Evolutionary conservation across 2,888 invertebrate species (phyloP).

Genomic region (Vannuccia rotundouncinata): DNA sequence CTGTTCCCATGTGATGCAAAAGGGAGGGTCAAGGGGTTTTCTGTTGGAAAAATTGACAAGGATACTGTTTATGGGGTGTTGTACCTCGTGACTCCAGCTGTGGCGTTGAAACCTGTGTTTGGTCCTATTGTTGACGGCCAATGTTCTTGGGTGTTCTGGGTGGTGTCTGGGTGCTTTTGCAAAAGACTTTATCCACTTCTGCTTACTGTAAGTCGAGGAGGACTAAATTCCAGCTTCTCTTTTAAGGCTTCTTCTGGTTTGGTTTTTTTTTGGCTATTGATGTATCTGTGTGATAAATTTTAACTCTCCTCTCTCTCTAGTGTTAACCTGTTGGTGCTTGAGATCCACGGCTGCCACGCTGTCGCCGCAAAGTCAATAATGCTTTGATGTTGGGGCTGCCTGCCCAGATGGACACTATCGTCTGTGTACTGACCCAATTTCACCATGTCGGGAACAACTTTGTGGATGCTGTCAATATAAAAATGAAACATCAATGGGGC

Average conservation of each 20-base stretch:
- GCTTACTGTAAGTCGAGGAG: background rate
- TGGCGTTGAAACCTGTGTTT: background rate
- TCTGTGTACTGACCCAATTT: background rate
- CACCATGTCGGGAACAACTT: background rate
- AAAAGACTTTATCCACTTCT: background rate
- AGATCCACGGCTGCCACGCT: background rate
- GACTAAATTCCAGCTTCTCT: background rate
- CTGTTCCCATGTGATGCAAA: background rate
- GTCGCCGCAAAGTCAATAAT: background rate
- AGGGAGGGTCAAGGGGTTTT: background rate
- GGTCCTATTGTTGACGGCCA: background rate
- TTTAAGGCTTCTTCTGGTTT: background rate
- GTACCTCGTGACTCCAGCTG: background rate
- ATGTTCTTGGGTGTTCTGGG: background rate
- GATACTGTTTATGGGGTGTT: background rate
- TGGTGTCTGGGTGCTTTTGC: background rate
- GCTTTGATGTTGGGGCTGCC: background rate
- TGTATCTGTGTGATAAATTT: background rate
- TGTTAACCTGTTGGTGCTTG: background rate
- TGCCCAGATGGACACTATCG: background rate
- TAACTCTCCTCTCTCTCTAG: background rate
- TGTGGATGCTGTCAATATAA: background rate
- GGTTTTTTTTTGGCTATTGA: background rate
- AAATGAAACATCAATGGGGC: background rate
- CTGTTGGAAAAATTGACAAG: background rate